These are phyloP conservation scores for Glossosoma conforme DNA, from an alignment of 1,140 invertebrate genomes.

Conservation along the genomic window DNA sequence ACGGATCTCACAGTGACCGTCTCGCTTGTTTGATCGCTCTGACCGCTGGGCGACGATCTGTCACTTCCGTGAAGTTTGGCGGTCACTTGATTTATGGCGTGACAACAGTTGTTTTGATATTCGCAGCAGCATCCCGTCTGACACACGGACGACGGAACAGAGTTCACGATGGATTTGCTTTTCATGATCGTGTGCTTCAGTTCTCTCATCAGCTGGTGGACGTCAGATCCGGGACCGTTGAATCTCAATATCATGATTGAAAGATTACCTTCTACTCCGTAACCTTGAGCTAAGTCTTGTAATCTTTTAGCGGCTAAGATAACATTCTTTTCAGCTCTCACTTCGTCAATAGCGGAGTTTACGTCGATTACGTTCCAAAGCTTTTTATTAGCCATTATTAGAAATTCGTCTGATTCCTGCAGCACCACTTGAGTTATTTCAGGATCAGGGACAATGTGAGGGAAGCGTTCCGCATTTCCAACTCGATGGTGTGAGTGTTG, in stretches of 20 bases:
- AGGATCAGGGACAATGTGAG: slow-evolving; percentile 66
- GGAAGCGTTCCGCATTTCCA: slow-evolving; percentile 60
- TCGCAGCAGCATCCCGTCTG: slow-evolving; percentile 60
- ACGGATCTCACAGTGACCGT: slow-evolving; percentile 11
- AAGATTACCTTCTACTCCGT: slow-evolving; percentile 74
- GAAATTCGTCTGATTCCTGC: slow-evolving; percentile 75
- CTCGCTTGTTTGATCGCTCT: slow-evolving; percentile 65
- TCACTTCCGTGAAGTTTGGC: slow-evolving; percentile 52
- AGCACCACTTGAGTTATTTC: slow-evolving; percentile 66
- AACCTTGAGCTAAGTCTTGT: slow-evolving; percentile 76
- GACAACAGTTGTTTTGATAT: slow-evolving; percentile 56
- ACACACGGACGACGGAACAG: slow-evolving; percentile 47
- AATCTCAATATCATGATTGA: slow-evolving; percentile 73
- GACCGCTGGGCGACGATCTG: slow-evolving; percentile 75
- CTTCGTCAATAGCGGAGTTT: slow-evolving; percentile 69
- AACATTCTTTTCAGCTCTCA: slow-evolving; percentile 66
- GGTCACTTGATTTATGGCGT: slow-evolving; percentile 44
- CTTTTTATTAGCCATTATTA: slow-evolving; percentile 73
- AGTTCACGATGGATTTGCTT: slow-evolving; percentile 42
- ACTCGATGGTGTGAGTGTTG: slow-evolving; percentile 55
- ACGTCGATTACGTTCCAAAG: slow-evolving; percentile 73
- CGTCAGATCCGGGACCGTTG: slow-evolving; percentile 57
- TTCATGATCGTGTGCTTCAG: slow-evolving; percentile 64
- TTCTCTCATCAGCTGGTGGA: slow-evolving; percentile 71
- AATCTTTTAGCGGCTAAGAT: slow-evolving; percentile 74